These are phyloP conservation scores for Clarias gariepinus DNA, from an alignment of 2,113 vertebrate species.

Conservation along the genomic window DNA sequence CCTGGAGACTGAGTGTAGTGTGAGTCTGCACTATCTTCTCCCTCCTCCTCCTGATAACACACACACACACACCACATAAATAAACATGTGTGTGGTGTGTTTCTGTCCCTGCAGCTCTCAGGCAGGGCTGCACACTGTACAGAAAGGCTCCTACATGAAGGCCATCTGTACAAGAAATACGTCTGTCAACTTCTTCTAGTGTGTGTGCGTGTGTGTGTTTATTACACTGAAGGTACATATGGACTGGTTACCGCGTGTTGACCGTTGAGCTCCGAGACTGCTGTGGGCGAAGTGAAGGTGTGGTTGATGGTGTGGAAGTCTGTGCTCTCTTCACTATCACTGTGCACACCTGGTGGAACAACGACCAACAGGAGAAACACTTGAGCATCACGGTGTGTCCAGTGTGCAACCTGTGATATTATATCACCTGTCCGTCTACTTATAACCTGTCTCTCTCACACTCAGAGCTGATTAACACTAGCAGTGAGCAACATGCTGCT, in stretches of 20 bases:
- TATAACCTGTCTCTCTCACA: background rate
- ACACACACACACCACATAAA: background rate
- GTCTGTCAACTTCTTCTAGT: no score
- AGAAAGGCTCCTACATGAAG: no score
- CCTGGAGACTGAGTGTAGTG: slow-evolving; percentile 26
- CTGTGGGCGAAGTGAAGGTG: background rate
- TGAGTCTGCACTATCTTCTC: slow-evolving; percentile 2
- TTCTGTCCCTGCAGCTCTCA: background rate
- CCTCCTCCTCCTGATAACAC: slow-evolving; percentile 29
- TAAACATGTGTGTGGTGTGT: background rate
- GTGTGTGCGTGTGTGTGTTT: background rate
- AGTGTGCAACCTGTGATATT: background rate
- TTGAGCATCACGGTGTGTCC: background rate
- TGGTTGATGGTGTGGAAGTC: slow-evolving; percentile 51
- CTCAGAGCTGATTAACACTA: background rate
- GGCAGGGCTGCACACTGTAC: background rate
- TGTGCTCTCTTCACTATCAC: slow-evolving; percentile 54
- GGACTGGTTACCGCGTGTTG: background rate
- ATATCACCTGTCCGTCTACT: no score
- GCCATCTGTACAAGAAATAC: no score
- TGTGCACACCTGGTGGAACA: slow-evolving; percentile 42
- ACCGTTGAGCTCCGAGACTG: slow-evolving; percentile 2
- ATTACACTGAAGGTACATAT: background rate
- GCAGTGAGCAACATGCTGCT: background rate
- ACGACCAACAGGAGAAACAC: background rate